A percentile compares a stretch with the other conserved stretches of the same genome.
Evolutionary conservation across 2,113 vertebrate genomes (phyloP).

Genomic region (Pelobates fuscus): DNA sequence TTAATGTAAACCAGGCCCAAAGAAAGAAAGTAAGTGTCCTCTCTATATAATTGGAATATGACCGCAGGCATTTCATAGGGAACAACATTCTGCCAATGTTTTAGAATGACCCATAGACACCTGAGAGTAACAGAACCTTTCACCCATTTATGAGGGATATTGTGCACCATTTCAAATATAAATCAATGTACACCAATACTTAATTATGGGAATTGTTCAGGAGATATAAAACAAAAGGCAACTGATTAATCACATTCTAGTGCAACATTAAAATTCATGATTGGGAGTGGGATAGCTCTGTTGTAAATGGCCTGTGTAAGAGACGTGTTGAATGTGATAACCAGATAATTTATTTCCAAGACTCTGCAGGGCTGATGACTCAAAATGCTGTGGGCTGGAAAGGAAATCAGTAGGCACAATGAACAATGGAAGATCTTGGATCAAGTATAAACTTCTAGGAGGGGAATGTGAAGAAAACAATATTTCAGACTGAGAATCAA

Average conservation of each 20-base stretch:
- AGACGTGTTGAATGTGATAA: neutral
- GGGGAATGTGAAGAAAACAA: neutral
- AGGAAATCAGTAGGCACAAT: slow-evolving; percentile 38
- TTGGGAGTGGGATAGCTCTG: neutral
- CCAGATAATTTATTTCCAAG: neutral
- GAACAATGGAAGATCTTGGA: slow-evolving; percentile 5
- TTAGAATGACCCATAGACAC: too few relatives aligned
- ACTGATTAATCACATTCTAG: neutral
- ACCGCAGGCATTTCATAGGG: too few relatives aligned
- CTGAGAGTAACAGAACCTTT: too few relatives aligned
- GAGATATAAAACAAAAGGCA: too few relatives aligned
- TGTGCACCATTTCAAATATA: too few relatives aligned
- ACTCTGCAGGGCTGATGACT: slow-evolving; percentile 17
- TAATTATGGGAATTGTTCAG: too few relatives aligned
- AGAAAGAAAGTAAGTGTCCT: too few relatives aligned
- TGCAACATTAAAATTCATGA: neutral
- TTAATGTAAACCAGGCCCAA: too few relatives aligned
- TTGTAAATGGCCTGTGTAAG: neutral
- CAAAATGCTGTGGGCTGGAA: slow-evolving; percentile 30
- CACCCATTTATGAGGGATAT: too few relatives aligned
- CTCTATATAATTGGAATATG: too few relatives aligned
- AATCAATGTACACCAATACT: too few relatives aligned
- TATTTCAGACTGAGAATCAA: neutral
- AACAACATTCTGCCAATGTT: too few relatives aligned
- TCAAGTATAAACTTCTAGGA: slow-evolving; percentile 6